phyloP scores from a whole-genome alignment of 2,113 vertebrate species.

The Haliaeetus leucogaster region DNA sequence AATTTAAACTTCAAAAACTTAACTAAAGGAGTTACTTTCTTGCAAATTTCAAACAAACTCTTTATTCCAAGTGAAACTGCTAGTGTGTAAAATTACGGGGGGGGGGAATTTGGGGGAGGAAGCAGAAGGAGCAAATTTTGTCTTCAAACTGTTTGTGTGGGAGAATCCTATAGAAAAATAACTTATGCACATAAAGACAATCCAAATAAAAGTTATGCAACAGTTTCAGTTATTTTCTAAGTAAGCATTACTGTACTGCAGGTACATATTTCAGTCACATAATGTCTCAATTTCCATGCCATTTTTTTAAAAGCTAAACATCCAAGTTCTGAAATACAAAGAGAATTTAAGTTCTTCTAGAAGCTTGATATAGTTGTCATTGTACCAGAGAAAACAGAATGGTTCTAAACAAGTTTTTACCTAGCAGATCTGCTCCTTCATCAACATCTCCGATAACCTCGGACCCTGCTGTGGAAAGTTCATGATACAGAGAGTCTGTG shows the following conservation, averaged over 20 bases:
- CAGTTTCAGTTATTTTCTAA: neutral
- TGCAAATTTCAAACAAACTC: neutral
- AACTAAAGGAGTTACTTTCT: neutral
- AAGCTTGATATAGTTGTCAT: neutral
- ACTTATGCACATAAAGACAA: neutral
- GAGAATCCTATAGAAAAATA: neutral
- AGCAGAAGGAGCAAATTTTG: neutral
- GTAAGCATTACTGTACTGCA: neutral
- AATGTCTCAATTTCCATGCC: neutral
- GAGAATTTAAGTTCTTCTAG: neutral
- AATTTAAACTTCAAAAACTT: neutral
- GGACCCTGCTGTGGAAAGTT: slow-evolving; percentile 93
- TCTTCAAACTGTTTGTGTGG: neutral
- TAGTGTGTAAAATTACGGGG: neutral
- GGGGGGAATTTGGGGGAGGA: neutral
- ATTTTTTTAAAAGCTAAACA: neutral
- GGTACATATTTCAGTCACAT: neutral
- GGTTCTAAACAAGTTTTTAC: slow-evolving; percentile 66
- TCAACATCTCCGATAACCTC: slow-evolving; percentile 98
- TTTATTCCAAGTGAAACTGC: neutral
- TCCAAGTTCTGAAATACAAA: neutral
- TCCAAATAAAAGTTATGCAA: neutral
- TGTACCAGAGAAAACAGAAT: neutral
- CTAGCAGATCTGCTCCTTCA: slow-evolving; percentile 94
- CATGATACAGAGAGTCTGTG: slow-evolving; percentile 96